Percentiles rank a stretch among this genome's conserved stretches.
phyloP scores from a whole-genome alignment of 2,113 vertebrate genomes.

The Martes martes region DNA sequence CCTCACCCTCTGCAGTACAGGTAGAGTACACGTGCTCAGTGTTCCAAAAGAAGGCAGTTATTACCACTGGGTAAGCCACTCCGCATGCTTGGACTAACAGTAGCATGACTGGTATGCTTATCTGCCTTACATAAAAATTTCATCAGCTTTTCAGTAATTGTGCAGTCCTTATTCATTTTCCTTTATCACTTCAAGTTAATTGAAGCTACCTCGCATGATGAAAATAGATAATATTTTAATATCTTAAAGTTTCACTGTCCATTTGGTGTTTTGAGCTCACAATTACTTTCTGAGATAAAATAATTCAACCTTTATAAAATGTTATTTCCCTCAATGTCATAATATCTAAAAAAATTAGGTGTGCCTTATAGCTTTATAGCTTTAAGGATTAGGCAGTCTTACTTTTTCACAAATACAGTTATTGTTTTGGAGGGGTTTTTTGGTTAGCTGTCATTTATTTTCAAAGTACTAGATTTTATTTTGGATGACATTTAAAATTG shows the following conservation, averaged over 20 bases:
- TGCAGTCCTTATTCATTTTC: slow-evolving; percentile 45
- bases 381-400: neutral
- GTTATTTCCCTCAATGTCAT: neutral
- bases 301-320: neutral
- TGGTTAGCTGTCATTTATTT: neutral
- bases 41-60: slow-evolving; percentile 15
- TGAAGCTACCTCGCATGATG: neutral
- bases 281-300: slow-evolving; percentile 15
- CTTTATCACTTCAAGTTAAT: slow-evolving; percentile 48
- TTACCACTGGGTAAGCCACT: slow-evolving; percentile 25
- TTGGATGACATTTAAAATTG: neutral
- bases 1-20: neutral
- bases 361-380: neutral
- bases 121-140: slow-evolving; percentile 66
- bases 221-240: slow-evolving; percentile 71
- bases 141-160: slow-evolving; percentile 63
- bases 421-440: no score
- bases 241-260: slow-evolving; percentile 61
- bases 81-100: slow-evolving; percentile 56
- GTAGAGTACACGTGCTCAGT: neutral
- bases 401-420: neutral
- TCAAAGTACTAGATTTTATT: neutral
- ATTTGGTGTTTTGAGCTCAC: neutral
- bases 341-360: neutral
- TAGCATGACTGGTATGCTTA: slow-evolving; percentile 56